Conservation (phyloP, 1,140 invertebrate genomes). For the Chironomus striatipennis region DNA sequence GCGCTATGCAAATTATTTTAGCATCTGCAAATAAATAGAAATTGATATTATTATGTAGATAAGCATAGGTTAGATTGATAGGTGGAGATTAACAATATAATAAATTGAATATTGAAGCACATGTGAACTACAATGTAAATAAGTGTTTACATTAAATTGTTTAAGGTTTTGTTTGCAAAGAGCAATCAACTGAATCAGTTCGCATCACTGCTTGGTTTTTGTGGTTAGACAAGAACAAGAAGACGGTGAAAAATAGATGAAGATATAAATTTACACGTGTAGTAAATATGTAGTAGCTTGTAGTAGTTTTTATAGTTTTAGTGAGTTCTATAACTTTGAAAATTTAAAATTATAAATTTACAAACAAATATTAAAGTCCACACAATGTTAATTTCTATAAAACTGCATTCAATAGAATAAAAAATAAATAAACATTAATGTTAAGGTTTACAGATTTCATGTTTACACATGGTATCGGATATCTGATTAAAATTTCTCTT, state of each 20-base stretch:
- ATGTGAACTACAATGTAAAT: background rate
- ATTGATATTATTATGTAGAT: background rate
- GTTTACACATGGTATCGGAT: background rate
- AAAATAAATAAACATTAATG: background rate
- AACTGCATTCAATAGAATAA: no score
- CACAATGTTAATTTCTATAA: no score
- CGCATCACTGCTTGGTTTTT: background rate
- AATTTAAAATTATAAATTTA: no score
- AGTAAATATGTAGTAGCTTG: no score
- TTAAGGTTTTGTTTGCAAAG: background rate
- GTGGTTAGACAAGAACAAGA: background rate
- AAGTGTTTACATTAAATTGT: slow-evolving; percentile 2
- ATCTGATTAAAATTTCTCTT: slow-evolving; percentile 5
- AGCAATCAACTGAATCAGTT: background rate
- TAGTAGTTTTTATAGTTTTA: no score
- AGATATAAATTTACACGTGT: no score
- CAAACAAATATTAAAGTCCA: no score
- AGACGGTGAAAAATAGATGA: background rate
- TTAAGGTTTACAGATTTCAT: slow-evolving; percentile 3
- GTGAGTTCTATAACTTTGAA: no score
- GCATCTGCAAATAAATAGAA: background rate
- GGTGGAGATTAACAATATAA: no score
- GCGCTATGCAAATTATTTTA: background rate
- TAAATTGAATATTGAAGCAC: background rate
- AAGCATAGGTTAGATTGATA: no score